phyloP scores from a whole-genome alignment of 1,140 invertebrate genomes.

The Hyphantria cunea region DNA sequence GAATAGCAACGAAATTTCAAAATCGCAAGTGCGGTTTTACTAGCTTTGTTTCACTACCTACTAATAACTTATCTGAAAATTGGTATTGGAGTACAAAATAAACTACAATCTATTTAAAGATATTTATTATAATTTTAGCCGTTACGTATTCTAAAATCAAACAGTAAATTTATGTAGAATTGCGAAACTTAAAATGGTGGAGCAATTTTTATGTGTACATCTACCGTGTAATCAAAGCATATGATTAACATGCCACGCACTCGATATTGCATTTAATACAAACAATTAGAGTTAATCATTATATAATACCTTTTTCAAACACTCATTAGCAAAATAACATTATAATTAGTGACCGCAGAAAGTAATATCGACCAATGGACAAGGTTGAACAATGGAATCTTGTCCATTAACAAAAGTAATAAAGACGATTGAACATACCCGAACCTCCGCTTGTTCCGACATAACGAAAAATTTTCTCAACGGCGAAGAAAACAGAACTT shows the following conservation, averaged over 20 bases:
- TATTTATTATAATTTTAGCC: not conserved
- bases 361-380: slow-evolving; percentile 61
- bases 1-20: slow-evolving; percentile 3
- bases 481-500: slow-evolving; percentile 26
- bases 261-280: too few species aligned
- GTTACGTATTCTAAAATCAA: not conserved
- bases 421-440: slow-evolving; percentile 50
- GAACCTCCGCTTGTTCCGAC: slow-evolving; percentile 58
- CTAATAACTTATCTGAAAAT: too few species aligned
- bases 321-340: too few species aligned
- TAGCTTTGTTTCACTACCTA: too few species aligned
- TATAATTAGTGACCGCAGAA: not conserved
- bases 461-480: slow-evolving; percentile 41
- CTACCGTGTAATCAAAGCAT: not conserved
- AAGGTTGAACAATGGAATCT: slow-evolving; percentile 66
- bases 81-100: too few species aligned
- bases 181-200: slow-evolving; percentile 36
- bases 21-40: slow-evolving; percentile 8
- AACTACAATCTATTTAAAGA: not conserved
- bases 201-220: slow-evolving; percentile 10
- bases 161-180: slow-evolving; percentile 16
- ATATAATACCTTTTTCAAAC: too few species aligned
- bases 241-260: too few species aligned
- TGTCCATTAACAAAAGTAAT: slow-evolving; percentile 23
- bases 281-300: too few species aligned